A percentile compares a stretch with the other conserved stretches of the same genome.
Evolutionary conservation across 2,113 vertebrate species (phyloP).

Genomic region (Oreamnos americanus): DNA sequence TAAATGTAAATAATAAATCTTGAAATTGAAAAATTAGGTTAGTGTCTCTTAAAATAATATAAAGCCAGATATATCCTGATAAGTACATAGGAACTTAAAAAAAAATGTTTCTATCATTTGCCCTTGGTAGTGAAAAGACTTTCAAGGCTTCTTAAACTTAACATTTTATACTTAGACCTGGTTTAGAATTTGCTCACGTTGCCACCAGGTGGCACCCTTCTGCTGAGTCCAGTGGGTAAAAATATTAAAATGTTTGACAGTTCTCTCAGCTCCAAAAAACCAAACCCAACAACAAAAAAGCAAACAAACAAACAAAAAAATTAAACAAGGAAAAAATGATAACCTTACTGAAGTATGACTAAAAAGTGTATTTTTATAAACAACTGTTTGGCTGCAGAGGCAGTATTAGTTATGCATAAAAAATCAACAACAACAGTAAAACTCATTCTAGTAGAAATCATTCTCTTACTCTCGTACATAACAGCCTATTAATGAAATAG

Average conservation of each 20-base stretch:
- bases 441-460: not conserved
- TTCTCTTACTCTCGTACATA: not conserved
- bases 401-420: not conserved
- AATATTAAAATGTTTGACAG: not conserved
- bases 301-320: not conserved
- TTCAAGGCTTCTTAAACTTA: not conserved
- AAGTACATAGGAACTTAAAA: not conserved
- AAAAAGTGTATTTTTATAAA: not conserved
- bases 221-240: slow-evolving; percentile 54
- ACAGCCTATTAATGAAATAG: not conserved
- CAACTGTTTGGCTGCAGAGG: not conserved
- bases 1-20: not conserved
- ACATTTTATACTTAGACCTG: not conserved
- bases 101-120: not conserved
- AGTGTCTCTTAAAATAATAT: not conserved
- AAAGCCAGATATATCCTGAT: not conserved
- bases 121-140: not conserved
- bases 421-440: not conserved
- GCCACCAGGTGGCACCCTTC: slow-evolving; percentile 73
- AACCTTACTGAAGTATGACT: not conserved
- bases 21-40: not conserved
- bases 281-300: not conserved
- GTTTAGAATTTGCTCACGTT: not conserved
- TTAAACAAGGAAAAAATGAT: not conserved
- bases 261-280: not conserved